phyloP scores from a whole-genome alignment of 2,113 vertebrate genomes.

The Eublepharis macularius region DNA sequence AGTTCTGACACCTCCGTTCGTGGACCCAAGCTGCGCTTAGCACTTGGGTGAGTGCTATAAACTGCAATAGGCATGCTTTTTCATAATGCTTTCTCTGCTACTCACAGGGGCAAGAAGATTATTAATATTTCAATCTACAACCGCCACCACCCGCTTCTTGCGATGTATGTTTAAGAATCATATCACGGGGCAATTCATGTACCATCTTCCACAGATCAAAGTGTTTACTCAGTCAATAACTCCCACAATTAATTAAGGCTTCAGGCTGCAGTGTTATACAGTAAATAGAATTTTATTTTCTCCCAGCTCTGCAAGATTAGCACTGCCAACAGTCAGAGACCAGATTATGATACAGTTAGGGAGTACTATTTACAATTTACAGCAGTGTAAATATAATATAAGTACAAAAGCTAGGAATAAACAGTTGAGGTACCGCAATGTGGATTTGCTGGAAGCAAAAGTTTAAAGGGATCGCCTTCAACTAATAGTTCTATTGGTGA shows the following conservation, averaged over 20 bases:
- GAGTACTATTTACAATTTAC: constrained; percentile 91
- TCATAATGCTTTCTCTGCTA: neutral
- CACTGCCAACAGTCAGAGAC: constrained; percentile 82
- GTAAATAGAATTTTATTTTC: constrained; percentile 93
- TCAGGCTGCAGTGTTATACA: constrained; percentile 65
- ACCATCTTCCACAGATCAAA: neutral
- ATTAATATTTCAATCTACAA: neutral
- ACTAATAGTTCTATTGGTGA: constrained; percentile 55
- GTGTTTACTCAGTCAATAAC: neutral
- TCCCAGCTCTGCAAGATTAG: constrained; percentile 81
- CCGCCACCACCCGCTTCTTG: neutral
- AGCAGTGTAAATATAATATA: constrained; percentile 83
- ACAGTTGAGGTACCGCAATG: constrained; percentile 82
- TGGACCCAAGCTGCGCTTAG: no score
- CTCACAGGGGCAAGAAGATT: neutral
- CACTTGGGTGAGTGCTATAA: no score
- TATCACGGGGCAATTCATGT: neutral
- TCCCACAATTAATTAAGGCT: constrained; percentile 14
- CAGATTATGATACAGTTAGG: constrained; percentile 80
- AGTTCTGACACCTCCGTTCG: no score
- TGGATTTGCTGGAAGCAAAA: constrained; percentile 75
- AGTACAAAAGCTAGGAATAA: constrained; percentile 87
- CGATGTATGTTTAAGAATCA: neutral
- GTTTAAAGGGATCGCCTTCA: constrained; percentile 75
- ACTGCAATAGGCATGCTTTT: neutral